A percentile compares a stretch with the other conserved stretches of the same genome.
Conservation (phyloP, 2,113 vertebrate genomes). For the Phyllopteryx taeniolatus region DNA sequence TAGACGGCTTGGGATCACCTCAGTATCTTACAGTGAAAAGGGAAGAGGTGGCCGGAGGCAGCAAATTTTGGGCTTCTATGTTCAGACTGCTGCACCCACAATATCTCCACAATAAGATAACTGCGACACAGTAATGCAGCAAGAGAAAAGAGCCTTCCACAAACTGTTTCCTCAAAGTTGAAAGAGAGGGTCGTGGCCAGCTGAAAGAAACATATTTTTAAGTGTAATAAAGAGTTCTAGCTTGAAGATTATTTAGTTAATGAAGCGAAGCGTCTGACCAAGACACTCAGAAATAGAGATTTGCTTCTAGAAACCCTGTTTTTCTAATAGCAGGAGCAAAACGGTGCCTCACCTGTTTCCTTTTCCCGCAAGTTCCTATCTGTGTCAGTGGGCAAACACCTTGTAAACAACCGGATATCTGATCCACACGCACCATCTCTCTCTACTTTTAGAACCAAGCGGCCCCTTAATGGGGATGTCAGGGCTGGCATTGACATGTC, state of each 20-base stretch:
- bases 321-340: constrained; percentile 2
- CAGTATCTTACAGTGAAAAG: too few relatives aligned
- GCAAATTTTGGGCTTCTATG: not conserved
- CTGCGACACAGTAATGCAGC: not conserved
- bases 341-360: constrained; percentile 21
- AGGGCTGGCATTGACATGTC: constrained; percentile 50
- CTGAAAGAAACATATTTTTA: not conserved
- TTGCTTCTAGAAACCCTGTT: not conserved
- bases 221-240: not conserved
- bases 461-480: constrained; percentile 54
- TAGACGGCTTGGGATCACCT: too few relatives aligned
- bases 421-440: constrained; percentile 43
- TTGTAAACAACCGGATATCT: constrained; percentile 58
- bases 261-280: not conserved
- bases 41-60: not conserved
- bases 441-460: constrained; percentile 64
- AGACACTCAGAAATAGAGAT: not conserved
- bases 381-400: constrained; percentile 37
- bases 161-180: not conserved
- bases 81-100: not conserved
- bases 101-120: not conserved
- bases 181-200: not conserved
- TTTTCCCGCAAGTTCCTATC: constrained; percentile 19
- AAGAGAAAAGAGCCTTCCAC: not conserved
- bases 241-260: not conserved